Base-by-base conservation (phyloP, 2,113 vertebrate genomes). In the Psilopsiagon aymara region DNA sequence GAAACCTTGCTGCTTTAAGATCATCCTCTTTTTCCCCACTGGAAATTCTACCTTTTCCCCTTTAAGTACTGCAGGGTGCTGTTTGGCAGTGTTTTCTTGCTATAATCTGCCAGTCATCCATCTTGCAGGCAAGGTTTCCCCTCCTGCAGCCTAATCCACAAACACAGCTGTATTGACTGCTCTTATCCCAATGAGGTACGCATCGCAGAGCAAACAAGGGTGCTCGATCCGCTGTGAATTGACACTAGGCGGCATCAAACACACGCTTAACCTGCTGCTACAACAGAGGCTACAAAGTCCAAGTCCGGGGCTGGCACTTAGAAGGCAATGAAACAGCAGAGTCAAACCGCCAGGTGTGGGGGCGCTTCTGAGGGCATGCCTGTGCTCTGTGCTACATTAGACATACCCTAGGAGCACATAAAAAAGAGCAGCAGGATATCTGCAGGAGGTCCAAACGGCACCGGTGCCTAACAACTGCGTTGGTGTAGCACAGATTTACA, bases 211-310 rank as follows among this genome's bases (percentile, higher is more conserved):
- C n/a, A 20, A 68, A 76, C 25, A 24, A 23, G 24, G 19, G 27
- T 13, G 25, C 41, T 33, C 17, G 35, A 31, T 74, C 44, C 51
- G 68, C 76, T 51, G 37, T 6, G 37, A 17, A 11, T 4, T 28
- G 81, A 81, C 97, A 92, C 94, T 86, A 95, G 97, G 81, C 75
- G 96, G 92, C 95, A 95, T 39, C 85, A 91, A 29, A 86, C 43
- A 49, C 71, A 83, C 78, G 17, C 18, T 41, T 63, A 84, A 41
- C 28, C 69, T 33, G 20, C 62, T 29, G 20, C n/a, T 51, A 28
- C 46, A 52, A 43, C 41, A 16, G 15, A 17, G 15, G 20, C 8
- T 33, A 73, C 9, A 6, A 49, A 86, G 49, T 27, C n/a, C 20
- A 49, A 88, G 53, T 23, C n/a, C 17, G 11, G 29, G 2, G 4